Conservation (phyloP, 53 echinoderm and acorn worm species). For the Temnopleurus reevesii region DNA sequence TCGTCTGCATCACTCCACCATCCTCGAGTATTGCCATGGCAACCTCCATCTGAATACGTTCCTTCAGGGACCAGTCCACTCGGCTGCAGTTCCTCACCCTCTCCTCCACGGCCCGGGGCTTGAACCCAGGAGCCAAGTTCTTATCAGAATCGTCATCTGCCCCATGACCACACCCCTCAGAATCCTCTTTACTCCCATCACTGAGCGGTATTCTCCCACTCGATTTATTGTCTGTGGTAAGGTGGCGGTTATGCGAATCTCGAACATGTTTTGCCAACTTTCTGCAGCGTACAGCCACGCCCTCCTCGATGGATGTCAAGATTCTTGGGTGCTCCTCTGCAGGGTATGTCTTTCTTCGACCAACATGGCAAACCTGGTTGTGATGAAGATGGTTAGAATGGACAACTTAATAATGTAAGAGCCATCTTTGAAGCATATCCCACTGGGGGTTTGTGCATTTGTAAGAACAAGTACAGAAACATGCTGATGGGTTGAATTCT, state of each 20-base stretch:
- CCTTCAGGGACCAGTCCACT: constrained; percentile 65
- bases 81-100: constrained; percentile 81
- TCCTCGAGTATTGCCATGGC: constrained; percentile 61
- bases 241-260: background rate
- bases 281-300: constrained; percentile 19
- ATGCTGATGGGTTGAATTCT: too few relatives aligned
- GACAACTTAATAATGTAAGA: too few relatives aligned
- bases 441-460: too few relatives aligned
- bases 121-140: constrained; percentile 76
- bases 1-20: constrained; percentile 19
- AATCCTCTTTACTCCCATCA: background rate
- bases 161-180: background rate
- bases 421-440: too few relatives aligned
- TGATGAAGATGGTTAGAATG: too few relatives aligned
- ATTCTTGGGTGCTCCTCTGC: background rate
- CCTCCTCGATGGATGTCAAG: background rate
- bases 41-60: constrained; percentile 66
- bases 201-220: background rate
- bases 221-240: background rate
- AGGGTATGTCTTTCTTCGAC: background rate
- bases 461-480: too few relatives aligned
- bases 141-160: background rate
- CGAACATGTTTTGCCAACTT: background rate
- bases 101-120: constrained; percentile 74
- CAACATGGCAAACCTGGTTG: constrained; percentile 41